Base-by-base conservation (phyloP, 2,888 invertebrate genomes). In the Orthosia incerta region DNA sequence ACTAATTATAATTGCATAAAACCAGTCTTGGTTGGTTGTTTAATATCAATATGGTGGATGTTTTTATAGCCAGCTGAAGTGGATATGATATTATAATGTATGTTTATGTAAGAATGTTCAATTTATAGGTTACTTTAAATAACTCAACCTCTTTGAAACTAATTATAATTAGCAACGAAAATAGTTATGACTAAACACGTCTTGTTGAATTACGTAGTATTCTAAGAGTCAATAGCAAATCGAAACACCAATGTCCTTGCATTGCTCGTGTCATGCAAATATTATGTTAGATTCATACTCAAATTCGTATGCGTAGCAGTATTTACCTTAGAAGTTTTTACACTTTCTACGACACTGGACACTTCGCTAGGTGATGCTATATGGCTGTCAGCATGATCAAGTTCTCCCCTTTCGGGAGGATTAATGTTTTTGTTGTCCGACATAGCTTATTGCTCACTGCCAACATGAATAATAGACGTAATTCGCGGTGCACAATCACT, bases 351-450 rank as follows among this genome's bases (percentile, higher is more conserved):
- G 74, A 93, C 81, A 89, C 93, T 93, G 71, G 94, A 91, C 81
- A 93, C 92, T 86, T 94, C 95, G 80, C 90, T 91, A 63, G 90
- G 79, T 82, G 91, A 85, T 86, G 94, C 93, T 95, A 94, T 88
- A 94, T 94, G 91, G 79, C 89, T 87, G 74, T 93, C 92, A 86
- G 86, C 85, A 85, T 88, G 87, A 83, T 93, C 93, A 85, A 88
- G 88, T 89, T 92, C 91, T 86, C 91, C 93, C 90, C 89, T 91
- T 89, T 93, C 92, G 85, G 90, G 90, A 85, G 91, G 91, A 91
- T 85, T 92, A 89, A 91, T 92, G 90, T 94, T 93, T 94, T 94
- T 93, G 88, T 91, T 92, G 90, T 95, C 94, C 90, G 96, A 95
- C 96, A 96, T 96, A 87, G 87, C 90, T 91, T 91, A 88, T 80